Base-by-base conservation (phyloP, 2,797 vertebrate genomes). In the Pseudochaenichthys georgianus region DNA sequence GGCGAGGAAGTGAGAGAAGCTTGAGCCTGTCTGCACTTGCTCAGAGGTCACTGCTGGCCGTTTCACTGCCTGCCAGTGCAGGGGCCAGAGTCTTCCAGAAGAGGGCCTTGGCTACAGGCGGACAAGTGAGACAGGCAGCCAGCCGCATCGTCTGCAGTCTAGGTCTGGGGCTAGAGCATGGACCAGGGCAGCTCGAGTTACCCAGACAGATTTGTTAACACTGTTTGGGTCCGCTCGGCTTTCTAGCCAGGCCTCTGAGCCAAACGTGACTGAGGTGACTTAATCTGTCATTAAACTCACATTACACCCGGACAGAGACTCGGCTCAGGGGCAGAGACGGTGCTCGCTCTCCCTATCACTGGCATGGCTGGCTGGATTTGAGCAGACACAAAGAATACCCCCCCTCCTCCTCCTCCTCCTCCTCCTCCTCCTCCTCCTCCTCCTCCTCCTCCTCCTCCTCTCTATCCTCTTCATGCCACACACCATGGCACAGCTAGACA, bases 201-300 rank as follows among this genome's bases (percentile, higher is more conserved):
- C 95, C 92, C 89, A 92, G 88, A 95, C 89, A 87, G 96, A 93
- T 96, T 96, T 96, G 93, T 96, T 96, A 95, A 94, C 95, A 95
- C 90, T 94, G 94, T 89, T 95, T 84, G 81, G 93, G 86, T 94
- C 92, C 78, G 83, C 93, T 94, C 87, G 28, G 90, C 92, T 94
- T 94, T 93, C 92, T 88, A 84, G 87, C 89, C 90, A 88, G 92
- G 87, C 92, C 89, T 89, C 86, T 87, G 89, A 91, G 92, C 92
- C 93, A 93, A 93, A 92, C 87, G 69, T 78, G 85, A 87, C 90
- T 80, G 91, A 94, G 92, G 94, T 95, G 94, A 95, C 94, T 95
- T 95, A 94, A 96, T 95, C 94, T 95, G 94, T 94, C 92, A 93
- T 95, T 94, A 95, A 94, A 96, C 94, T 94, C 93, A 93, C 92